Evolutionary conservation across 2,113 vertebrate species (phyloP).

Genomic region (Callorhinus ursinus): DNA sequence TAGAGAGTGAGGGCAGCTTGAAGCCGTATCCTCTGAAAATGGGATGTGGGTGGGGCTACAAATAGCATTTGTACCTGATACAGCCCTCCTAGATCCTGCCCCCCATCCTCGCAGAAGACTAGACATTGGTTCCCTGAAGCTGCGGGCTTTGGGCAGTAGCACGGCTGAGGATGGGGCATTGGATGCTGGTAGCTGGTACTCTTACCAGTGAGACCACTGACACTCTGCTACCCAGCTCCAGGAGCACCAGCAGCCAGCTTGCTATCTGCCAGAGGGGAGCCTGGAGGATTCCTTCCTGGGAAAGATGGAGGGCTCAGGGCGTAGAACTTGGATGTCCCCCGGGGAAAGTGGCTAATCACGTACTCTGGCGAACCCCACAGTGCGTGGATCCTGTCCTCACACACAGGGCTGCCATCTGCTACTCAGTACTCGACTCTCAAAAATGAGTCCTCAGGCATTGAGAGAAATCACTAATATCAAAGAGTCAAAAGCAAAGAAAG

Average conservation of each 20-base stretch:
- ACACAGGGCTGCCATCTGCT: background rate
- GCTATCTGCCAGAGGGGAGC: background rate
- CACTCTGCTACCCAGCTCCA: background rate
- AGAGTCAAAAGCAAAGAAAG: background rate
- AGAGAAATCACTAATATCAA: background rate
- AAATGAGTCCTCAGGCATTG: background rate
- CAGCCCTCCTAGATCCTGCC: background rate
- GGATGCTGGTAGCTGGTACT: accelerated
- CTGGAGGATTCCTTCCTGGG: background rate
- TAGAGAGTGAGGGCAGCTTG: background rate
- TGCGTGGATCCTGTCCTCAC: background rate
- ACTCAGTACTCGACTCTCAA: background rate
- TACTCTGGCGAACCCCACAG: background rate
- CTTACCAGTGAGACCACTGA: background rate
- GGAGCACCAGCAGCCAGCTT: background rate
- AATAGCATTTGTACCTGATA: background rate
- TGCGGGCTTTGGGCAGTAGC: background rate
- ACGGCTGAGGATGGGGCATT: background rate
- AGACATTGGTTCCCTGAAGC: background rate
- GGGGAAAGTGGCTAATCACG: background rate
- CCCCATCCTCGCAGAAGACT: background rate
- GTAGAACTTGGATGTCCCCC: background rate
- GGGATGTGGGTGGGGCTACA: background rate
- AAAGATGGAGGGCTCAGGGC: background rate
- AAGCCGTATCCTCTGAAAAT: background rate